These are phyloP conservation scores for Cnemophilus loriae DNA, from an alignment of 2,113 vertebrate species.

Conservation along the genomic window DNA sequence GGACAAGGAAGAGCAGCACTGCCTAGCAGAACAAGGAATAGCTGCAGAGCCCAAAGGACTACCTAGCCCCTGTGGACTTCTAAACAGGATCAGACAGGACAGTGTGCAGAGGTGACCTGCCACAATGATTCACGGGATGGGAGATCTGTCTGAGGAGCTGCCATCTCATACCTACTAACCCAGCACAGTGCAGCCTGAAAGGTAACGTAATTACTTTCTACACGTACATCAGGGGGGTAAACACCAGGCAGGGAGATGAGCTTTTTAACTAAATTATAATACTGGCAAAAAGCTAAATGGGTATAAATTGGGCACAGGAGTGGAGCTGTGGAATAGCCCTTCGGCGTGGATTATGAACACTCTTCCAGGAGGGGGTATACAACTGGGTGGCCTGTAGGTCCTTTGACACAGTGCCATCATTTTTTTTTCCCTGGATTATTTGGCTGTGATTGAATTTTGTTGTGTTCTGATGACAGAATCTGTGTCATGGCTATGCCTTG, in stretches of 20 bases:
- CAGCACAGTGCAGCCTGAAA: neutral
- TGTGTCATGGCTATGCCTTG: neutral
- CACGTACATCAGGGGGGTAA: neutral
- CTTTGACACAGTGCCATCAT: neutral
- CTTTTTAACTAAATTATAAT: neutral
- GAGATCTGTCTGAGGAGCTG: neutral
- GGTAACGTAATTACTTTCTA: neutral
- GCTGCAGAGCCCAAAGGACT: neutral
- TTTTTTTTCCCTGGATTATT: neutral
- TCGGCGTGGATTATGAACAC: neutral
- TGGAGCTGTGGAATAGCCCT: neutral
- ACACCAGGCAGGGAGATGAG: neutral
- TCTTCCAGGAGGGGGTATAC: neutral
- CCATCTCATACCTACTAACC: neutral
- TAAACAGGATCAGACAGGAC: neutral
- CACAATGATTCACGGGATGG: neutral
- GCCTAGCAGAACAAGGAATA: neutral
- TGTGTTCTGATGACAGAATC: neutral
- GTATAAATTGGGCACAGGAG: neutral
- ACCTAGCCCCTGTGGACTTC: neutral
- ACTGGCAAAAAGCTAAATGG: neutral
- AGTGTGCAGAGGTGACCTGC: neutral
- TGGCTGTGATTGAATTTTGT: neutral
- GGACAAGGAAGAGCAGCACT: neutral
- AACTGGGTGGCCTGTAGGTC: neutral